Base-by-base conservation (phyloP, 2,888 invertebrate species). In the Nomada ruficornis region DNA sequence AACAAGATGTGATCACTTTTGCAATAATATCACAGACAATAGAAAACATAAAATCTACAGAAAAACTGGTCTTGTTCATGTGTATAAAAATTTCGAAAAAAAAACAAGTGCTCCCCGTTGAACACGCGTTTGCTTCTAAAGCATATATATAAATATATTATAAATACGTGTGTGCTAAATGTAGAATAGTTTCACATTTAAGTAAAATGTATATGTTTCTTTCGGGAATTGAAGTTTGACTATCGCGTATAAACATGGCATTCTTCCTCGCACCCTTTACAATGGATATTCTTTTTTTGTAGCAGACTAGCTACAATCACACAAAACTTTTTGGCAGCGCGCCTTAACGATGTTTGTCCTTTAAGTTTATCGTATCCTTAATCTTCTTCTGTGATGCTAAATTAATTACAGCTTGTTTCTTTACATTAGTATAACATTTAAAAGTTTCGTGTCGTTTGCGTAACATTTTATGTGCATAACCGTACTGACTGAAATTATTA, bases 261-360 rank as follows among this genome's bases (percentile, higher is more conserved):
- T 89, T 89, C 88, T 90, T 89, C 83, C 87, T 85, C 79, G 82
- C 85, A 85, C 84, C 88, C 80, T 80, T 57, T 65, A 77, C 79
- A 68, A 69, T 81, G 62, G 74, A 87, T 79, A 74, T 85, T 74
- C 4, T 67, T 70, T 82, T 74, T 75, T 77, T 76, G 86, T 83
- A 84, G 88, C 86, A 73, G 86, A 88, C 82, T 78, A 90, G 83
- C 90, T 90, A 88, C 86, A 83, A 89, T 89, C 89, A 89, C 89
- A 89, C 84, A 76, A 87, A 83, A 84, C 79, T 75, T 82, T 87
- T 77, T 88, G 90, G 90, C 86, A 89, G 89, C 90, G 87, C 88
- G 84, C 82, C 86, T 84, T 82, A 63, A 72, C 72, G 79, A 85
- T 71, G 69, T 80, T 80, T 80, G 20, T 75, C 55, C 52, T 29